Conservation (phyloP, 2,797 vertebrate species). For the Orientallactaga sibirica region DNA sequence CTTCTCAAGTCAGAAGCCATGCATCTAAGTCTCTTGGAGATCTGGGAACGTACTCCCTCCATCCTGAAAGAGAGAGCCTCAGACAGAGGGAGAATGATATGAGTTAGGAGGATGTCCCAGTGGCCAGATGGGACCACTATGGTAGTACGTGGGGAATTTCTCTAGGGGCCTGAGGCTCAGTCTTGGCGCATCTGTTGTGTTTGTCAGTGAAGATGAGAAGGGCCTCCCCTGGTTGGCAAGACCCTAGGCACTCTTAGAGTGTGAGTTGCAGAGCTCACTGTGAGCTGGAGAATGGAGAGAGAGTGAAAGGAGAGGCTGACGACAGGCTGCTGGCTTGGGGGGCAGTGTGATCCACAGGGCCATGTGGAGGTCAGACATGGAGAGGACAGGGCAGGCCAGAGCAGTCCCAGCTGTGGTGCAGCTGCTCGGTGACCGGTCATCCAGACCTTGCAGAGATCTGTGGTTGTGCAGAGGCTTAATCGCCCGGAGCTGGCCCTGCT, state of each 20-base stretch:
- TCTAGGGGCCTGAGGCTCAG: background rate
- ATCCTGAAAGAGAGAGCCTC: background rate
- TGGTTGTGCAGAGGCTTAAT: conserved; percentile 48
- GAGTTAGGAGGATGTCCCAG: background rate
- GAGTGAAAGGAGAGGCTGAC: conserved; percentile 67
- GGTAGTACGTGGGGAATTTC: background rate
- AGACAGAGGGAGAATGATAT: background rate
- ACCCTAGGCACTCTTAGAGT: background rate
- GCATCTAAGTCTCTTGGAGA: background rate
- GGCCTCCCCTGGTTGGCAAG: background rate
- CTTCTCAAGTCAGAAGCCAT: background rate
- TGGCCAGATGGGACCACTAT: background rate
- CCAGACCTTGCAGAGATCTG: conserved; percentile 71
- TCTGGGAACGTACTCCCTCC: background rate
- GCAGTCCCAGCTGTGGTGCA: conserved; percentile 75
- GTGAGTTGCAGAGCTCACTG: background rate
- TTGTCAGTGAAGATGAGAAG: background rate
- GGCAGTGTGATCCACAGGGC: conserved; percentile 64
- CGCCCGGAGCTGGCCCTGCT: background rate
- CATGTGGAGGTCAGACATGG: conserved; percentile 73
- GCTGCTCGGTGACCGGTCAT: conserved; percentile 80
- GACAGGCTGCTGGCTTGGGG: conserved; percentile 74
- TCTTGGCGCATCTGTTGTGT: background rate
- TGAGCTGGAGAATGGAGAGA: conserved; percentile 11
- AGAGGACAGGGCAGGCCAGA: conserved; percentile 64